A percentile compares a stretch with the other conserved stretches of the same genome.
These are phyloP conservation scores for Styela clava DNA, from an alignment of 23 tunicate genomes.

Conservation along the genomic window DNA sequence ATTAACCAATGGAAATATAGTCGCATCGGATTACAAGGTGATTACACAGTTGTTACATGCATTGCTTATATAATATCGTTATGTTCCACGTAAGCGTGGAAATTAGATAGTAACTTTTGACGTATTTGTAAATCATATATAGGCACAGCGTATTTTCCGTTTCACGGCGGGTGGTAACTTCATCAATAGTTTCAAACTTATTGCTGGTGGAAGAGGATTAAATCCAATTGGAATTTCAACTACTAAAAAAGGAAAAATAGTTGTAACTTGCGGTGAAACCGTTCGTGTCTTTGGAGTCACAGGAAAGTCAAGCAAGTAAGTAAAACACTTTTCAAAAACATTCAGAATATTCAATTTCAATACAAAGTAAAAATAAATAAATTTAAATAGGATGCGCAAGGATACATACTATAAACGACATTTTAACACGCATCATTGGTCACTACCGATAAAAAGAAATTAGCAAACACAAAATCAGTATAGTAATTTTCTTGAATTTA, in stretches of 20 bases:
- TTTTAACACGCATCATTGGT: no score
- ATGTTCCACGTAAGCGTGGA: no score
- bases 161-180: constrained; percentile 16
- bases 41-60: background rate
- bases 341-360: background rate
- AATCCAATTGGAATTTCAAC: constrained; percentile 48
- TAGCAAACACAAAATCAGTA: no score
- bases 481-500: no score
- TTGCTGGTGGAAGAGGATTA: constrained; percentile 21
- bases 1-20: constrained; percentile 27
- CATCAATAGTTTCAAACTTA: constrained; percentile 26
- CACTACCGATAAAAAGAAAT: no score
- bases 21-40: constrained; percentile 60
- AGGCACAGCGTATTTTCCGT: constrained; percentile 51
- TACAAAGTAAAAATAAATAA: background rate
- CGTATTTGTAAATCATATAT: no score
- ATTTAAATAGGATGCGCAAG: no score
- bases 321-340: background rate
- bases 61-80: no score
- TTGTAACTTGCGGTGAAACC: constrained; percentile 47
- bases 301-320: constrained; percentile 42
- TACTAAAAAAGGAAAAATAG: constrained; percentile 39
- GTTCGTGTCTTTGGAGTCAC: constrained; percentile 22
- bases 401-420: no score
- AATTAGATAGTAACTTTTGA: no score